Conservation (phyloP, 92 coral and sea anemone species). For the Galaxea fascicularis region DNA sequence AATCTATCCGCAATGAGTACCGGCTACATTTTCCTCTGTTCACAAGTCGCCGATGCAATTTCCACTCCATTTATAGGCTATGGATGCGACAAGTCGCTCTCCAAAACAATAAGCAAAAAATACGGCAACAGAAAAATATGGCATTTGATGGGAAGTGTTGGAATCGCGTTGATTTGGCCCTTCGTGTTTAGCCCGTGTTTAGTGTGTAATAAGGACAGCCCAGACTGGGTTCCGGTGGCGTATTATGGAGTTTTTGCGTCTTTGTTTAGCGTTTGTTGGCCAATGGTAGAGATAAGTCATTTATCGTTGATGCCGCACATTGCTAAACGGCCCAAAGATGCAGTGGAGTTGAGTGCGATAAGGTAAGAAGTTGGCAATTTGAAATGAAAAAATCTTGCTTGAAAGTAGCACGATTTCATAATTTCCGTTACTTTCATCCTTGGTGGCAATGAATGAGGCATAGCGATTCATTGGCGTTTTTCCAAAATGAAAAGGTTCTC, state of each 20-base stretch:
- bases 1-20: constrained; percentile 72
- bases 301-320: constrained; percentile 86
- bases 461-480: neutral
- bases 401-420: neutral
- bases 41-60: constrained; percentile 84
- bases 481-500: constrained; percentile 5
- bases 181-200: constrained; percentile 85
- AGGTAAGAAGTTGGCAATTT: constrained; percentile 57
- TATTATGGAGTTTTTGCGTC: constrained; percentile 75
- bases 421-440: neutral
- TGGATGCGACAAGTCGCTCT: constrained; percentile 81
- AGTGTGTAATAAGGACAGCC: constrained; percentile 64
- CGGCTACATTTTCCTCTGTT: constrained; percentile 83
- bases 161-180: constrained; percentile 87
- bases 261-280: constrained; percentile 85
- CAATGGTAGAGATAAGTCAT: constrained; percentile 94
- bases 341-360: constrained; percentile 81
- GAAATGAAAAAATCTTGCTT: neutral
- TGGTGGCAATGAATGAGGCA: neutral
- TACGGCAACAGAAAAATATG: constrained; percentile 88
- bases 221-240: constrained; percentile 71
- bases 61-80: constrained; percentile 89
- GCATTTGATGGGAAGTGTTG: constrained; percentile 85
- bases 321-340: constrained; percentile 82
- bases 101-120: constrained; percentile 65